Conservation (phyloP, 2,113 vertebrate genomes). For the Sceloporus tristichus region DNA sequence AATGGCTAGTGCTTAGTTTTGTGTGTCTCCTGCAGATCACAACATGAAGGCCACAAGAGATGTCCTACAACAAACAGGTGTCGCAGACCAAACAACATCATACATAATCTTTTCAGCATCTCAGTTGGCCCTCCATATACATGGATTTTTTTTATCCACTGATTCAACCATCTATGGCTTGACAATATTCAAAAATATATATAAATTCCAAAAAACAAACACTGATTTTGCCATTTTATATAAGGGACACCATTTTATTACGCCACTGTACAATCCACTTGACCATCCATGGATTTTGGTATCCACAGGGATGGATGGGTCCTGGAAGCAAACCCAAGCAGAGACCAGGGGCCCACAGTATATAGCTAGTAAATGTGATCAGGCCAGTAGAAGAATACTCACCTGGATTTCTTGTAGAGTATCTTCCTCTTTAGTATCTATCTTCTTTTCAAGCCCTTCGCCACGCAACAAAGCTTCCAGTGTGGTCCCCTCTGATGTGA, state of each 20-base stretch:
- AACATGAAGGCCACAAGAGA: conserved; percentile 25
- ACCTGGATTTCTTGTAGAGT: conserved; percentile 96
- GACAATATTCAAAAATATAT: too few relatives aligned
- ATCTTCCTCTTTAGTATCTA: conserved; percentile 90
- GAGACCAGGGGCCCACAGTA: too few relatives aligned
- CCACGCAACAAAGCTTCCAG: conserved; percentile 93
- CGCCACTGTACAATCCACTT: too few relatives aligned
- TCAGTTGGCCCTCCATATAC: too few relatives aligned
- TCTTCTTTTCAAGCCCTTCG: conserved; percentile 91
- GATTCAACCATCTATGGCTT: too few relatives aligned
- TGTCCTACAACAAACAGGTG: background rate
- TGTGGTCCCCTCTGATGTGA: conserved; percentile 91
- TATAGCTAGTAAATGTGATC: background rate
- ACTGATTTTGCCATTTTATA: too few relatives aligned
- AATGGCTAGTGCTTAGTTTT: background rate
- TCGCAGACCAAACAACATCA: background rate
- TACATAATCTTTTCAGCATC: background rate
- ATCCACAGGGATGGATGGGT: conserved; percentile 3
- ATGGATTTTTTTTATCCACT: background rate
- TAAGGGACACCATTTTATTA: too few relatives aligned
- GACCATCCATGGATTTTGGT: background rate
- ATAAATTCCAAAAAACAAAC: too few relatives aligned
- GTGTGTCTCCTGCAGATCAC: background rate
- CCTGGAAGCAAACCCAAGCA: conserved; percentile 28
- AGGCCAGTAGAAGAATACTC: conserved; percentile 25